Evolutionary conservation across 2,888 invertebrate species (phyloP), one percentile per base, ranked within the genome.

Genomic region (Drosophila pegasa): DNA sequence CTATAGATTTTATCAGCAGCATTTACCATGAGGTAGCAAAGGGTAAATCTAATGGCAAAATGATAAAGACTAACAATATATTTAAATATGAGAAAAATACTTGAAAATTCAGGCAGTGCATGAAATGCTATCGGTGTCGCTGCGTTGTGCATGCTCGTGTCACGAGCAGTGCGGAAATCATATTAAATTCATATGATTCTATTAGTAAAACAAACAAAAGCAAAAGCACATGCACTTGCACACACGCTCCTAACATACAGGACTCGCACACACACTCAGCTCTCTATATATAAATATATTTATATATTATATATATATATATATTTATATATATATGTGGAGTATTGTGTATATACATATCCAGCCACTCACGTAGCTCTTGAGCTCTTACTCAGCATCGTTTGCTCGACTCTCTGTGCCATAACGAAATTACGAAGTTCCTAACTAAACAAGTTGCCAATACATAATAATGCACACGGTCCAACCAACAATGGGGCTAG

Each of bases 381-480:
- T 62, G 72, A 71, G 74, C 77, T 52, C 71, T 56, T 57, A 64
- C 52, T 57, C 55, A 59, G 59, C 65, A 48, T 72, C 52, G 71
- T 65, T 51, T 48, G 68, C 55, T 52, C 33, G 37, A 51, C 52
- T 41, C 52, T 48, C 60, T 66, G 45, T 57, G 75, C 67, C 73
- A 71, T 88, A 84, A 88, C 76, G 65, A 88, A 88, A 87, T 85
- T 87, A 84, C 85, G 41, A 73, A 83, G 72, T 76, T 79, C 60
- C 82, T 64, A 83, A 72, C 80, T 80, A 77, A 83, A 83, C 84
- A 85, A 88, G 81, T 87, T 87, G 74, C 75, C 87, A 76, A 75
- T 75, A 77, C 68, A 85, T 84, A 87, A 80, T 75, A 78, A 78
- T 72, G 70, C 59, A 75, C 27, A 62, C 35, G 59, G 57, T 50